Percentiles rank a stretch among this genome's conserved stretches.
These are phyloP conservation scores for Eueides isabella DNA, from an alignment of 1,140 invertebrate genomes.

Conservation along the genomic window DNA sequence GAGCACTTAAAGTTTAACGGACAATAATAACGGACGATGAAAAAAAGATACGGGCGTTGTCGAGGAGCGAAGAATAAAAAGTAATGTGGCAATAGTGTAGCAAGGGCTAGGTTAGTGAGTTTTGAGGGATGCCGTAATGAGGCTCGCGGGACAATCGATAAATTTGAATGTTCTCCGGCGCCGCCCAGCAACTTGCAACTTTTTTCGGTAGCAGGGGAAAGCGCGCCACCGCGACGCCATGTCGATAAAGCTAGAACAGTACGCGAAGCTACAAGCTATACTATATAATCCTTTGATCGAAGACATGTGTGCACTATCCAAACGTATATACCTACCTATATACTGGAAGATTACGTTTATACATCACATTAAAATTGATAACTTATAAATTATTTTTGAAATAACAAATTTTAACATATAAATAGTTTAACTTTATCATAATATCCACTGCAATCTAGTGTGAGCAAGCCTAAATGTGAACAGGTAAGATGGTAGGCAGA, in stretches of 20 bases:
- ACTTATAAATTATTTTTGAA: no score
- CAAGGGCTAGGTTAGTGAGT: conserved; percentile 77
- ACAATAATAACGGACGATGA: conserved; percentile 78
- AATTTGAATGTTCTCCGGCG: conserved; percentile 80
- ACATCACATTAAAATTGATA: no score
- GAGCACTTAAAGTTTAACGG: conserved; percentile 81
- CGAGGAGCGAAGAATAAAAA: conserved; percentile 61
- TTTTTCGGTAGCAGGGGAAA: conserved; percentile 74
- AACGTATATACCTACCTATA: not conserved
- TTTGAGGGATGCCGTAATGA: conserved; percentile 79
- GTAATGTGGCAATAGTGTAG: conserved; percentile 69
- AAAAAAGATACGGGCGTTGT: conserved; percentile 66
- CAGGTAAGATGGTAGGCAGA: conserved; percentile 53
- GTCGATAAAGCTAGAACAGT: conserved; percentile 29
- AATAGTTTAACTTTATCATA: no score
- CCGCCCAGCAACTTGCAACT: conserved; percentile 78
- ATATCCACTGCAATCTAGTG: conserved; percentile 22
- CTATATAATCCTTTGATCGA: not conserved
- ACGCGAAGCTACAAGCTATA: conserved; percentile 38
- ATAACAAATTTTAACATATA: no score
- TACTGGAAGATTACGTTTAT: no score
- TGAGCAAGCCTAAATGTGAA: conserved; percentile 33
- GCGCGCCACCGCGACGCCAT: conserved; percentile 72
- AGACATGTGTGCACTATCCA: no score
- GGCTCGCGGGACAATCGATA: conserved; percentile 77